Evolutionary conservation across 2,797 vertebrate genomes (phyloP).

Genomic region (Pagetopsis macropterus): DNA sequence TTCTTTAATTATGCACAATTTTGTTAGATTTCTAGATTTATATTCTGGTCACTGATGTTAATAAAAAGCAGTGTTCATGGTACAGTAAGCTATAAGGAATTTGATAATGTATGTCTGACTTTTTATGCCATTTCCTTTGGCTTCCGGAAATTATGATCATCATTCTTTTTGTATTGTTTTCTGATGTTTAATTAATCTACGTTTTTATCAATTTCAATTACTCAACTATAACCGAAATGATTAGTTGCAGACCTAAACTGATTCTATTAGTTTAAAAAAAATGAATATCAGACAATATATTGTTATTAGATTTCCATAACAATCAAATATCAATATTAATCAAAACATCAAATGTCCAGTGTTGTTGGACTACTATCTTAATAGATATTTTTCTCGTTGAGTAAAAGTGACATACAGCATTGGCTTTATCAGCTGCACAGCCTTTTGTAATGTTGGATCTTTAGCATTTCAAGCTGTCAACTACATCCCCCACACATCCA

Average conservation of each 20-base stretch:
- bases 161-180: not conserved
- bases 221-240: not conserved
- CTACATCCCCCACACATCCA: conserved; percentile 12
- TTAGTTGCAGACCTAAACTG: not conserved
- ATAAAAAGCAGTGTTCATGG: not conserved
- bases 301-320: not conserved
- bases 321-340: not conserved
- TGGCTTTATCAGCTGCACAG: not conserved
- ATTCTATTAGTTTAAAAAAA: not conserved
- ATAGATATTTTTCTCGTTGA: not conserved
- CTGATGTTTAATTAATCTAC: not conserved
- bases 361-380: not conserved
- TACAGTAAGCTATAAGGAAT: not conserved
- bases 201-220: not conserved
- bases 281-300: not conserved
- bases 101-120: not conserved
- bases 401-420: not conserved
- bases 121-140: not conserved
- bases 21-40: not conserved
- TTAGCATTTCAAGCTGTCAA: conserved; percentile 15
- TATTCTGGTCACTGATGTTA: not conserved
- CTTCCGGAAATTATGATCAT: too few species aligned
- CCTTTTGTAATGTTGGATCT: not conserved
- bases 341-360: not conserved
- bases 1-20: not conserved